phyloP scores from a whole-genome alignment of 1,140 invertebrate species.

The Scylla paramamosain region DNA sequence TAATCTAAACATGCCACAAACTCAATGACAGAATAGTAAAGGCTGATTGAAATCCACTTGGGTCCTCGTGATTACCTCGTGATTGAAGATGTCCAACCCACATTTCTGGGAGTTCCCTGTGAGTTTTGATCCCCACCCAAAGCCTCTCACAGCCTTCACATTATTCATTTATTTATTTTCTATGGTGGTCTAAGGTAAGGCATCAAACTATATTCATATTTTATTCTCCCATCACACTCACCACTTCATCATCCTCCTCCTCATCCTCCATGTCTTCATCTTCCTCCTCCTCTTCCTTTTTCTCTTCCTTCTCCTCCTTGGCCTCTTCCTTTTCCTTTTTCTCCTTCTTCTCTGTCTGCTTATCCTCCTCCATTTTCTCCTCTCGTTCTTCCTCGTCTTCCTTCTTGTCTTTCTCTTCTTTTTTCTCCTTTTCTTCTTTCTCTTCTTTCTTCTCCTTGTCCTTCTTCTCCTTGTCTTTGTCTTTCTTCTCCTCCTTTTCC shows the following conservation, averaged over 20 bases:
- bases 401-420: slow-evolving; percentile 65
- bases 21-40: too few species aligned
- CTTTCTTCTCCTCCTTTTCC: slow-evolving; percentile 79
- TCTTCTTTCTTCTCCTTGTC: slow-evolving; percentile 81
- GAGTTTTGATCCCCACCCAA: too few species aligned
- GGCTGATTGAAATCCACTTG: too few species aligned
- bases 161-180: too few species aligned
- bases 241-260: slow-evolving; percentile 66
- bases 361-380: slow-evolving; percentile 44
- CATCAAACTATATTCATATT: too few species aligned
- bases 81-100: too few species aligned
- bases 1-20: too few species aligned
- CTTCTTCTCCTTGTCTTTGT: slow-evolving; percentile 81
- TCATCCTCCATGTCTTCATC: slow-evolving; percentile 61
- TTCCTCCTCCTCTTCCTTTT: slow-evolving; percentile 59
- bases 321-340: slow-evolving; percentile 68
- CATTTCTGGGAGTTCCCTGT: too few species aligned
- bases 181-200: too few species aligned
- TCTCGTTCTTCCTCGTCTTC: slow-evolving; percentile 61
- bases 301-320: slow-evolving; percentile 66
- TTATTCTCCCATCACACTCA: background rate
- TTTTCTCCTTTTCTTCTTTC: slow-evolving; percentile 79
- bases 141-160: too few species aligned
- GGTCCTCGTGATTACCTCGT: too few species aligned
- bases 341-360: slow-evolving; percentile 34